Base-by-base conservation (phyloP, 2,888 invertebrate genomes). In the Eupeodes luniger region DNA sequence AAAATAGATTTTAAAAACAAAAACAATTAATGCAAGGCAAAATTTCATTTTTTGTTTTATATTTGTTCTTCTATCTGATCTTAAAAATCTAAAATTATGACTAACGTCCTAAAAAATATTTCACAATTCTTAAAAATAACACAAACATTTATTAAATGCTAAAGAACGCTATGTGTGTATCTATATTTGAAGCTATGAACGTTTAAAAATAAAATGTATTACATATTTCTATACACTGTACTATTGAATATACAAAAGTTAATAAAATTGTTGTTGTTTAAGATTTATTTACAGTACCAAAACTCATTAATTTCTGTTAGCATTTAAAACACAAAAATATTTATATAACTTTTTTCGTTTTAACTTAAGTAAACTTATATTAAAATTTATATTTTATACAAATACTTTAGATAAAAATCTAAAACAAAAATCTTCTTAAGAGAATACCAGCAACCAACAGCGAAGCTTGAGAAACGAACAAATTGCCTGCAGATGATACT, bases 1-100 rank as follows among this genome's bases (percentile, higher is more conserved):
- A 90, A 11, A 90, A 89, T 36, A 90, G 85, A 75, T 83, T 83
- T 53, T 83, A 69, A 51, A 51, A 51, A 78, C 34, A 59, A 57
- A 16, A 49, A 49, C 19, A 64, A 16, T 53, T 36, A n/a, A 51
- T 44, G 12, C 47, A 69, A 64, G 64, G n/a, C 12, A 59, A 27
- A 67, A 61, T 7, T 69, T 40, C 40, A 11, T 36, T 75, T 51
- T 40, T 74, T 74, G 9, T 59, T 14, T 59, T n/a, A 14, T 40
- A 14, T 40, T 51, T 59, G 2, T 16, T 40, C 47, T 61, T 72
- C 10, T n/a, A n/a, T 74, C 55, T 53, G 2, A 53, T 55, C 53
- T 78, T 74, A 61, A 34, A 53, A 11, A 62, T 69, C 19, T 75
- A 80, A 12, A 10, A 47, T 62, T 64, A 55, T 16, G 27, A 49